Base-by-base conservation (phyloP, 1,140 invertebrate species). In the Drosophila kanapiae region DNA sequence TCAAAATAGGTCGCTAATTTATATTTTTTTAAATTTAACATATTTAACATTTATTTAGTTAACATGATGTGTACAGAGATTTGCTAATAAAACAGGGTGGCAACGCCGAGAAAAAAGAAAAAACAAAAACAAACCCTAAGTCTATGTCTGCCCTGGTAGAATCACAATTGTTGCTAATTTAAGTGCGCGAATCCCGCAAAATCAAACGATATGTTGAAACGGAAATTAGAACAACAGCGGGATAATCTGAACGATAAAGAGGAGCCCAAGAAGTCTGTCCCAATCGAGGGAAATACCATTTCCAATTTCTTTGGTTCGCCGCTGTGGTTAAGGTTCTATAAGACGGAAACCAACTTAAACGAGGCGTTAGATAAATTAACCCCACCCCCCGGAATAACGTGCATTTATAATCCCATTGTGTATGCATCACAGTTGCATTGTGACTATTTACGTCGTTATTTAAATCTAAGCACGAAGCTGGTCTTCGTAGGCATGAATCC, bases 401-500 rank as follows among this genome's bases (percentile, higher is more conserved):
- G 90, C 63, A 91, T 97, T 23, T 98, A 98, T 83, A 97, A 97
- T 94, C 97, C 97, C 10, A 88, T 97, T 42, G 95, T 96, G 80
- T 98, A 98, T 94, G 97, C 97, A 3, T 94, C 93, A 83, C 93
- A 96, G 68, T 94, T 96, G 43, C 97, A 98, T 93, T 94, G 94
- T 40, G 93, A 94, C 45, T 98, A 96, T 92, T 93, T 97, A 3
- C 91, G 93, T 37, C 95, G 94, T 67, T 98, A 95, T 85, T 96
- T 97, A 81, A 93, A 93, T 27, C 93, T 93, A 9, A 81, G 91
- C 8, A 98, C 97, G 91, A 94, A 94, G 75, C 93, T 98, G 13
- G 92, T 99, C 47, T 97, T 97, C 85, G 94, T 99, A 49, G 98
- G 98, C 5, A 98, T 98, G 96, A 98, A 98, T 94, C 98, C 98